Base-by-base conservation (phyloP, 2,888 invertebrate genomes). In the Chrysolina americana region DNA sequence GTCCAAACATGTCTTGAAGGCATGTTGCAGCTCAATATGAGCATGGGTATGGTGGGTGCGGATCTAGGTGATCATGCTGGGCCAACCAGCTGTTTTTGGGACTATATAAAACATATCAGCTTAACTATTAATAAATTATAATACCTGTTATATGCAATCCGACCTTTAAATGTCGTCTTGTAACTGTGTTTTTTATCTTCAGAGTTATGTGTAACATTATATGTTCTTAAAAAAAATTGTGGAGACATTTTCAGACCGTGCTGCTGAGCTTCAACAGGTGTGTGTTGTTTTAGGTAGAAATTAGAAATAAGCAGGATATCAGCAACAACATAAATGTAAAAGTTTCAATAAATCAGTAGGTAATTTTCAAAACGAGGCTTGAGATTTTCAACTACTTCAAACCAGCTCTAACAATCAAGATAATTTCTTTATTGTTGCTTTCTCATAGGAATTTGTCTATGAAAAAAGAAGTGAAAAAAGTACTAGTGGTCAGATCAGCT, bases 61-160 rank as follows among this genome's bases (percentile, higher is more conserved):
- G 85, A 86, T 86, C 86, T 66, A 15, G 86, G 86, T 86, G 85
- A 85, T 85, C 82, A 84, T 80, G 84, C 85, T 85, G 84, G 84
- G 78, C 84, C 85, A 81, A 79, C 90, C 87, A 85, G 87, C 86
- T 84, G 85, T 87, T 87, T 91, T 90, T 92, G 89, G 92, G 91
- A 92, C 92, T 92, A 92, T 92, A 91, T 90, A 90, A 88, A 91
- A 92, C 92, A 92, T 92, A 92, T 92, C 92, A 92, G 91, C 92
- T 91, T 92, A 91, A 91, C 90, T 91, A 91, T 87, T 86, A 86
- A 86, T 87, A 86, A 87, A 83, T 85, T 85, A 85, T 91, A 91
- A 91, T 87, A 87, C 86, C 85, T 88, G 87, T 78, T 79, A 78
- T 78, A 88, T 87, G 88, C 88, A 88, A 87, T 88, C 88, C 88